Evolutionary conservation across 2,888 invertebrate genomes (phyloP), one percentile per base, ranked within the genome.

Genomic region (Malachius bipustulatus): DNA sequence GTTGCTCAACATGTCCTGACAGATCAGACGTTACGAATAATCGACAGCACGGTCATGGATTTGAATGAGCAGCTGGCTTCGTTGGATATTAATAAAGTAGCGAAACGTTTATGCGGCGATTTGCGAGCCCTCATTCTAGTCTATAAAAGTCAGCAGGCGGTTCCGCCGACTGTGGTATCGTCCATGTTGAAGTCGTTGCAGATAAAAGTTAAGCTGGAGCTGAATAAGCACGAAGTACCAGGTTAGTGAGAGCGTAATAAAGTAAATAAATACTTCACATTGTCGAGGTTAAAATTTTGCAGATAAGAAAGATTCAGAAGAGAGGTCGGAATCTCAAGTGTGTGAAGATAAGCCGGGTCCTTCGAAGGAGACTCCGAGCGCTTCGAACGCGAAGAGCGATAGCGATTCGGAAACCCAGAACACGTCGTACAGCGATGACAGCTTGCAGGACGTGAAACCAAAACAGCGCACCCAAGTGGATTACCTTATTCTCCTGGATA

Each of bases 21-120:
- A 3, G 72, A 73, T 44, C 72, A 72, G 49, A 74, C 74, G 1
- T 62, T 72, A 42, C 66, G 68, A 24, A 64, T 75, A 48, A 69
- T 76, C 36, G 72, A 73, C 45, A 73, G 68, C 46, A 64, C 75
- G 4, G 70, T 76, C n/a, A 67, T 67, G n/a, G 68, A 74, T 3
- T 57, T 76, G 44, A 65, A 62, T 37, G 66, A 67, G 30, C 67
- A 68, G 54, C 64, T 69, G 2, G 63, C 60, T 16, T 64, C 67
- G 1, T 62, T 69, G 13, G 69, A 71, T 42, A 55, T 71, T n/a
- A 57, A 60, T 39, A 63, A 64, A 30, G 62, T 63, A 40, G 68
- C 70, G 2, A 64, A 63, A 44, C 57, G 68, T 37, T 50, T 73
- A 14, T 64, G 67, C 2, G 73, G 73, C 1, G 73, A 75, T 49